phyloP scores from a whole-genome alignment of 2,113 vertebrate species.

The Xiphophorus couchianus region DNA sequence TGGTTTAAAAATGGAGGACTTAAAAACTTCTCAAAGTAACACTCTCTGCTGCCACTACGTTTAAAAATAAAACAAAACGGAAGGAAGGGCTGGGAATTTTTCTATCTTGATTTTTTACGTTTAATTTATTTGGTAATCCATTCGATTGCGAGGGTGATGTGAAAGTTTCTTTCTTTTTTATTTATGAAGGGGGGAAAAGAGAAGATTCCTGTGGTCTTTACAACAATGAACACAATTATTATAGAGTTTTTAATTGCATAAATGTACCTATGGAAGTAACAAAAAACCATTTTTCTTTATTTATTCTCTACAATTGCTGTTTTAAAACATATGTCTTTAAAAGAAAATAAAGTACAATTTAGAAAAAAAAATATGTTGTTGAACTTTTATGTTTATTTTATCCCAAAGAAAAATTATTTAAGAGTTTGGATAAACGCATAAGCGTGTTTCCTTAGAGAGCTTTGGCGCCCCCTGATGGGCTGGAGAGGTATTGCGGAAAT shows the following conservation, averaged over 20 bases:
- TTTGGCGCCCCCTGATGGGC: conserved; percentile 61
- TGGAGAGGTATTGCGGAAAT: conserved; percentile 36
- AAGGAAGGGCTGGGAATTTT: conserved; percentile 75
- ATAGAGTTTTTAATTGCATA: conserved; percentile 84
- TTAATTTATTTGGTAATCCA: conserved; percentile 77
- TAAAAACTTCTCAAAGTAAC: conserved; percentile 52
- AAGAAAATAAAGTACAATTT: conserved; percentile 84
- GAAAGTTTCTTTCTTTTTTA: conserved; percentile 68
- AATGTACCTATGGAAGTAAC: conserved; percentile 78
- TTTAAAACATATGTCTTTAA: conserved; percentile 85
- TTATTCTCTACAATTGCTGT: conserved; percentile 84
- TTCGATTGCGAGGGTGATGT: conserved; percentile 49
- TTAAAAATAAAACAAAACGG: conserved; percentile 67
- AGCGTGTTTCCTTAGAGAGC: not conserved
- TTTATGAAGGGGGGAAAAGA: conserved; percentile 70
- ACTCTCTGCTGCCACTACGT: conserved; percentile 75
- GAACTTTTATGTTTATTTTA: conserved; percentile 4
- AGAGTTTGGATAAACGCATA: conserved; percentile 8
- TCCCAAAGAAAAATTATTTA: not conserved
- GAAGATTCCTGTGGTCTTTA: conserved; percentile 69
- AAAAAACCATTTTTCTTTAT: conserved; percentile 79
- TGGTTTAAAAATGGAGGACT: conserved; percentile 71
- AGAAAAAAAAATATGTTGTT: conserved; percentile 58
- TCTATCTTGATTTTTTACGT: conserved; percentile 78
- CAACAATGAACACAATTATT: conserved; percentile 76